A percentile compares a stretch with the other conserved stretches of the same genome.
These are phyloP conservation scores for Venturia canescens DNA, from an alignment of 1,140 invertebrate species.

Conservation along the genomic window DNA sequence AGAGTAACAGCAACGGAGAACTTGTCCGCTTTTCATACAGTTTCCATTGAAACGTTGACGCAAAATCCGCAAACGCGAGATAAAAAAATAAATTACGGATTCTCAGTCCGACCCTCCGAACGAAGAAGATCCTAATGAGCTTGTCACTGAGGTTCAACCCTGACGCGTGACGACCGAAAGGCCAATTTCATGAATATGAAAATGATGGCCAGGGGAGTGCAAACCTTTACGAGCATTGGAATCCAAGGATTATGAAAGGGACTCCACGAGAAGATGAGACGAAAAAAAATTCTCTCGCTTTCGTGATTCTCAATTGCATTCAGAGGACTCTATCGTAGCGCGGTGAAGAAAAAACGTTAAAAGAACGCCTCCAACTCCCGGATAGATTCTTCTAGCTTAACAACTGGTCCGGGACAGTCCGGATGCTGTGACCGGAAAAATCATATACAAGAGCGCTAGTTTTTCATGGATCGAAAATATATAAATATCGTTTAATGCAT, in stretches of 20 bases:
- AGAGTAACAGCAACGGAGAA: no score
- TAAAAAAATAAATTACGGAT: neutral
- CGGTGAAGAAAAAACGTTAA: neutral
- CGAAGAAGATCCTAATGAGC: neutral
- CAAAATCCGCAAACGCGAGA: neutral
- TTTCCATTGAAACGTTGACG: no score
- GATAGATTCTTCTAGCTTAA: conserved; percentile 9
- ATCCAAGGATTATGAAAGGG: neutral
- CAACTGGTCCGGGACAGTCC: conserved; percentile 6
- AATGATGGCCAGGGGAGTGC: neutral
- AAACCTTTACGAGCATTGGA: neutral
- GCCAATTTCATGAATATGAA: neutral
- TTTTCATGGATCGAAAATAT: neutral
- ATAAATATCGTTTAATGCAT: no score
- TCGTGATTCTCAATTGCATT: conserved; percentile 9
- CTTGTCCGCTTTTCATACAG: no score
- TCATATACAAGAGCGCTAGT: neutral
- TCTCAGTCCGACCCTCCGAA: neutral
- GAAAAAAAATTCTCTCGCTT: conserved; percentile 17
- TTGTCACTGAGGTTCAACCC: neutral
- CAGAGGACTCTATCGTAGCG: neutral
- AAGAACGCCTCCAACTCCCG: neutral
- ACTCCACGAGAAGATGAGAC: neutral
- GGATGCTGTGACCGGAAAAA: conserved; percentile 18
- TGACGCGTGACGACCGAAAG: neutral